Base-by-base conservation (phyloP, 2,113 vertebrate genomes). In the Octodon degus region DNA sequence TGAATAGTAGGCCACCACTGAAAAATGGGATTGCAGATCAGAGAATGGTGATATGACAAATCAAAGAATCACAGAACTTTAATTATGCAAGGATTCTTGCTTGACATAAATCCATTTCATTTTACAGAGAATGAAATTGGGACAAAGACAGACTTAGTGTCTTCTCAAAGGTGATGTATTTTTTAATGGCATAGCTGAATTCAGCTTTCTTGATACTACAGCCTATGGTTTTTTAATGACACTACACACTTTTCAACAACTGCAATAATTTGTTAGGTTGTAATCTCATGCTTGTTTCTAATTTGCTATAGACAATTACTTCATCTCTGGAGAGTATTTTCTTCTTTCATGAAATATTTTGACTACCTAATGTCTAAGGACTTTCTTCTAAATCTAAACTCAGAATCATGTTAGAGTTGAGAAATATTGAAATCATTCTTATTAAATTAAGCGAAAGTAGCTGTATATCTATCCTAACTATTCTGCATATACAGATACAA, bases 71-170 rank as follows among this genome's bases (percentile, higher is more conserved):
- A 62, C 20, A 72, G 55, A 79, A 93, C 50, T 83, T 34, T 22
- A 91, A 94, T 60, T 47, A 25, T 89, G 37, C 12, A 85, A 89
- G 5, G 14, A 89, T 53, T 76, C 43, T 16, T 47, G 53, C 2
- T 32, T 53, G 82, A 63, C 27, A 84, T 77, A 22, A 37, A 62
- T 89, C 30, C n/a, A 20, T 32, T 22, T 94, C 37, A 76, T 94
- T 92, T 94, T 86, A 86, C 34, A 86, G 58, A 76, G 4, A 83
- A 94, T 22, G 2, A 55, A 76, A 82, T 37, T 94, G 19, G 86
- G 65, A 68, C 30, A 63, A 89, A 86, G n/a, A 85, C 22, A 62
- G 6, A 76, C 86, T 92, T 86, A 16, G 53, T 82, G 68, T 72
- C 24, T 84, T 74, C 25, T 79, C 37, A 47, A 79, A 37, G 30